phyloP scores from a whole-genome alignment of 2,113 vertebrate genomes.

The Malaclemys terrapin region DNA sequence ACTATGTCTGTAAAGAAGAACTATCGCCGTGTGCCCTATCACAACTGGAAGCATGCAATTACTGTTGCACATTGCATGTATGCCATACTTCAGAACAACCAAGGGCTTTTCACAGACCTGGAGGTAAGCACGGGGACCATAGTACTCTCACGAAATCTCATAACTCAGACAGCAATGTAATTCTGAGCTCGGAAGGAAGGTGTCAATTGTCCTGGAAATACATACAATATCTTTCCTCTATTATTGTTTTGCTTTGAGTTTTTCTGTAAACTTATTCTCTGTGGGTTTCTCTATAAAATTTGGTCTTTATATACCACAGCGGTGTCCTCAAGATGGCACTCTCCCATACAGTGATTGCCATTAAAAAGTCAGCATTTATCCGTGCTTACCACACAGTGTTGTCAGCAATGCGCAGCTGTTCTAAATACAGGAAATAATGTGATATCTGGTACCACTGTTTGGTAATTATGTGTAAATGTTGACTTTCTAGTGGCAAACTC shows the following conservation, averaged over 20 bases:
- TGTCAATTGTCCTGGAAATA: background rate
- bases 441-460: background rate
- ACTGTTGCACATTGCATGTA: constrained; percentile 98
- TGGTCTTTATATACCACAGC: background rate
- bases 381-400: background rate
- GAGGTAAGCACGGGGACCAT: constrained; percentile 84
- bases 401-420: background rate
- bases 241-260: background rate
- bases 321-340: background rate
- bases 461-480: background rate
- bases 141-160: background rate
- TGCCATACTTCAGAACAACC: constrained; percentile 91
- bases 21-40: constrained; percentile 98
- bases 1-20: constrained; percentile 99
- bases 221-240: background rate
- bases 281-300: background rate
- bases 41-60: constrained; percentile 99
- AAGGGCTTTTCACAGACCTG: constrained; percentile 92
- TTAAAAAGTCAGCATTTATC: background rate
- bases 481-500: background rate
- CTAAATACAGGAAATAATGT: background rate
- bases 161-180: background rate
- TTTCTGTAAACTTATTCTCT: background rate
- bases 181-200: background rate
- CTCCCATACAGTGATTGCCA: background rate